Percentiles rank a stretch among this genome's conserved stretches.
These are phyloP conservation scores for Drosophila busckii DNA, from an alignment of 1,140 invertebrate genomes.

Conservation along the genomic window DNA sequence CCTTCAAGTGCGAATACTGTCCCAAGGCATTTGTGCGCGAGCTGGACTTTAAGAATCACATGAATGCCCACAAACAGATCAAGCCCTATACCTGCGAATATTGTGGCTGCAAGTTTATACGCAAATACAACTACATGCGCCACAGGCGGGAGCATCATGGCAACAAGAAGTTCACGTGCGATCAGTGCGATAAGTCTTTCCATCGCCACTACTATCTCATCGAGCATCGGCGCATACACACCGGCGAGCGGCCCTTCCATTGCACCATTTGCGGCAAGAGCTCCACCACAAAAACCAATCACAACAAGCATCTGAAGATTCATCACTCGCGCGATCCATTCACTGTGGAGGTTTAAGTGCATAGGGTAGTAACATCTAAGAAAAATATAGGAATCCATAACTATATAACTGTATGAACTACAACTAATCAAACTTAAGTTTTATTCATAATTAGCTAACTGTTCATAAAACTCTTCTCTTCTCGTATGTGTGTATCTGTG, in stretches of 20 bases:
- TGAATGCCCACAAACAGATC: constrained; percentile 89
- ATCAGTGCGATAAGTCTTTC: constrained; percentile 92
- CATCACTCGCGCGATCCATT: constrained; percentile 91
- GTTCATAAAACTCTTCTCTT: constrained; percentile 68
- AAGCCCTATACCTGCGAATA: constrained; percentile 94
- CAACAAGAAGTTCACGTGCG: constrained; percentile 92
- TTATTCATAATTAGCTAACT: constrained; percentile 68
- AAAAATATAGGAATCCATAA: too few species aligned
- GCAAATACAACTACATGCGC: constrained; percentile 94
- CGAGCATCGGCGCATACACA: constrained; percentile 91
- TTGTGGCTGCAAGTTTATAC: constrained; percentile 95
- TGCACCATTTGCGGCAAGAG: constrained; percentile 93
- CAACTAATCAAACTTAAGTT: constrained; percentile 50
- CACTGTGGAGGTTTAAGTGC: constrained; percentile 87
- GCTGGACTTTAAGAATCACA: constrained; percentile 89
- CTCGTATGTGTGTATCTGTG: constrained; percentile 59
- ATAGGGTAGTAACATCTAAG: too few species aligned
- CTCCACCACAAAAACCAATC: constrained; percentile 92
- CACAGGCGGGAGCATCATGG: constrained; percentile 94
- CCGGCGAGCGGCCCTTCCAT: constrained; percentile 87
- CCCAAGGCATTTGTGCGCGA: constrained; percentile 90
- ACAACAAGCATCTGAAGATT: constrained; percentile 92
- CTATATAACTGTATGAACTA: neutral
- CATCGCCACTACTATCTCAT: constrained; percentile 92
- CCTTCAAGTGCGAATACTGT: constrained; percentile 91